Conservation (phyloP, 2,888 invertebrate genomes). For the Drosophila borborema region DNA sequence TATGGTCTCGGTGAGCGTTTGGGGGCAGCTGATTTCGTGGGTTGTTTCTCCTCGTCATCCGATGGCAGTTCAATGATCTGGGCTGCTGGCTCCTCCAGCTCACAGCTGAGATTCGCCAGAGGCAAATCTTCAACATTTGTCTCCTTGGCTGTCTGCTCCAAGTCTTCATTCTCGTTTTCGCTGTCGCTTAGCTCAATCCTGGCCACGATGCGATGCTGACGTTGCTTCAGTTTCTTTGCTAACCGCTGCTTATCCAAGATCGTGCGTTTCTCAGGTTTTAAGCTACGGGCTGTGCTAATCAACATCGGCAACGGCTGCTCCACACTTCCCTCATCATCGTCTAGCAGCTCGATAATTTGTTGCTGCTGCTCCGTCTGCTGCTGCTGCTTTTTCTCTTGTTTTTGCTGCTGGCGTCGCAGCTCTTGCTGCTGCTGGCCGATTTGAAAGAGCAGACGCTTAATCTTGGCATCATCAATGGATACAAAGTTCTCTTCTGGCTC, state of each 20-base stretch:
- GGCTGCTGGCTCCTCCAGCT: conserved; percentile 43
- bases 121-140: conserved; percentile 55
- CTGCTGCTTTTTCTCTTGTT: conserved; percentile 26
- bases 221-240: conserved; percentile 60
- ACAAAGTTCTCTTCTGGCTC: conserved; percentile 84
- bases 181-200: conserved; percentile 79
- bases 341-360: conserved; percentile 77
- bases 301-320: conserved; percentile 40
- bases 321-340: conserved; percentile 72
- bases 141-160: conserved; percentile 9
- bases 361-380: conserved; percentile 36
- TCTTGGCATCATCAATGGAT: conserved; percentile 84
- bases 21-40: conserved; percentile 4
- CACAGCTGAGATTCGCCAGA: conserved; percentile 65
- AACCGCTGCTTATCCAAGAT: conserved; percentile 76
- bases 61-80: conserved; percentile 65
- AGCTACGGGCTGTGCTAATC: conserved; percentile 49
- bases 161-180: conserved; percentile 49
- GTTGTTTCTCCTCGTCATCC: conserved; percentile 54
- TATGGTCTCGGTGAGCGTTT: conserved; percentile 61
- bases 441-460: conserved; percentile 78
- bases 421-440: conserved; percentile 77
- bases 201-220: conserved; percentile 69
- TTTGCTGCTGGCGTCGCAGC: conserved; percentile 31
- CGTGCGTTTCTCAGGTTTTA: conserved; percentile 32